Evolutionary conservation across 1,140 invertebrate genomes (phyloP), one percentile per base, ranked within the genome.

Genomic region (Drosophila obscura): DNA sequence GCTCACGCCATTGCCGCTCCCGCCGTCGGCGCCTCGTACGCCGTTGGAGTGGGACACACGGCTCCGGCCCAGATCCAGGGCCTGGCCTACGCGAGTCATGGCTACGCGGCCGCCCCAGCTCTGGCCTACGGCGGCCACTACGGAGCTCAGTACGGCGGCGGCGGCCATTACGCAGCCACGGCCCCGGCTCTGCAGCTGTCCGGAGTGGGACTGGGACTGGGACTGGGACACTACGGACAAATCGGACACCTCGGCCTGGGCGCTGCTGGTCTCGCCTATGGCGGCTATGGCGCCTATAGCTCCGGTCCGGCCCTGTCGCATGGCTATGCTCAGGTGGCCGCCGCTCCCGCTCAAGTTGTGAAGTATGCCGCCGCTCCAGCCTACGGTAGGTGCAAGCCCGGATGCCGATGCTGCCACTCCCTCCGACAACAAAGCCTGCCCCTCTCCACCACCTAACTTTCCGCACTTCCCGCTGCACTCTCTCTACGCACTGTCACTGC

Each of bases 281-380:
- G 77, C 8, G 76, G 77, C 8, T 73, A 69, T 22, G 80, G 69
- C 5, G 81, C 73, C 16, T 85, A 85, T 52, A 61, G 77, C 44
- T 48, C 53, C 9, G 77, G 80, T 15, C 84, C 84, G 1, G 63
- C 77, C 2, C 46, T 80, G 6, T 66, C 89, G n/a, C 89, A 91
- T 31, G 82, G 89, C 43, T 91, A 85, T 26, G 67, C 73, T 2
- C 51, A 53, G 15, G 51, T 35, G 2, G 68, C 82, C 35, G 65
- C 88, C n/a, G 84, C 89, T n/a, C 65, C 89, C 2, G 89, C 90
- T 19, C 73, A 82, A 2, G 60, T 90, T 43, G 43, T 91, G 53
- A 91, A 91, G 51, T 88, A 88, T 53, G 66, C 80, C 46, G 73
- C 90, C 26, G 89, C 89, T 56, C 89, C 89, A n/a, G 74, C 89